Evolutionary conservation across 2,888 invertebrate genomes (phyloP).

Genomic region (Omphaloscelis lunosa): DNA sequence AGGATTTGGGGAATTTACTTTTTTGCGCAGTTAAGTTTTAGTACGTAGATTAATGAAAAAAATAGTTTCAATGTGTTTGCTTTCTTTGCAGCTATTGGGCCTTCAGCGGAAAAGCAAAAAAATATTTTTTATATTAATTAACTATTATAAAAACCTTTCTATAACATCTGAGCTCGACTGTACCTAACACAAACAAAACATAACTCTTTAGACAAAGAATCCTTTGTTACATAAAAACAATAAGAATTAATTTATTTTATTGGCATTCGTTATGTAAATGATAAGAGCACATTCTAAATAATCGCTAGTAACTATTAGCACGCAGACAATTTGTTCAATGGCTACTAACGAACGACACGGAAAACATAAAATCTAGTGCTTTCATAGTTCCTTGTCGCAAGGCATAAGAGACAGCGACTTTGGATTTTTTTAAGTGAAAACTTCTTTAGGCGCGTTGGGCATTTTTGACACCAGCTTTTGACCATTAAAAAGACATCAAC

Average conservation of each 20-base stretch:
- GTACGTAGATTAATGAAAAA: background rate
- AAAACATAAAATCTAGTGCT: constrained; percentile 71
- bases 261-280: constrained; percentile 51
- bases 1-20: background rate
- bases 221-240: constrained; percentile 52
- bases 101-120: background rate
- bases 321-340: constrained; percentile 71
- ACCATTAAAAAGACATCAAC: too few relatives aligned
- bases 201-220: constrained; percentile 25
- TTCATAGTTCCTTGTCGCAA: constrained; percentile 67
- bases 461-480: too few relatives aligned
- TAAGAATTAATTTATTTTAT: constrained; percentile 53
- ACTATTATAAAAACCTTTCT: too few relatives aligned
- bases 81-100: too few relatives aligned
- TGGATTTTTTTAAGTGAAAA: too few relatives aligned
- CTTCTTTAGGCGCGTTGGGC: too few relatives aligned
- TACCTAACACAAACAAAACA: constrained; percentile 29
- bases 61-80: background rate
- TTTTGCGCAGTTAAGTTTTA: background rate
- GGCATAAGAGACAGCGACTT: constrained; percentile 48
- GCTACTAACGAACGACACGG: constrained; percentile 70
- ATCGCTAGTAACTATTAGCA: constrained; percentile 52
- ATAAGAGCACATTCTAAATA: constrained; percentile 53
- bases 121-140: too few relatives aligned
- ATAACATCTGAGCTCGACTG: background rate